Evolutionary conservation across 2,797 vertebrate species (phyloP).

Genomic region (Rhincodon typus): DNA sequence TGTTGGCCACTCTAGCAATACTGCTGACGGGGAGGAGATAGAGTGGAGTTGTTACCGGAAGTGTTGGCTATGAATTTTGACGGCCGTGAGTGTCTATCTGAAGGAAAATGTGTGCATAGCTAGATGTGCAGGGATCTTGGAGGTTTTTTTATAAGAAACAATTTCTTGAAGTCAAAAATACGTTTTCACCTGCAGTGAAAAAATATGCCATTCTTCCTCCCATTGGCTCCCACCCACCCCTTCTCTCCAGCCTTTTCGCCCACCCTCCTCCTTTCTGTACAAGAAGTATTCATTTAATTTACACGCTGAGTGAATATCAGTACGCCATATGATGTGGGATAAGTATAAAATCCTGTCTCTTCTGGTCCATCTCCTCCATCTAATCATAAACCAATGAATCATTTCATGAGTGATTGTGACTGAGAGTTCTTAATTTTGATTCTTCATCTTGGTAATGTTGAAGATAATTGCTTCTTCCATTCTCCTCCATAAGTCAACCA

Average conservation of each 20-base stretch:
- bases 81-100: not conserved
- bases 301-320: not conserved
- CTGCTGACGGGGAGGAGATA: not conserved
- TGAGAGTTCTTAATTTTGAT: not conserved
- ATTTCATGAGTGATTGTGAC: not conserved
- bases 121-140: not conserved
- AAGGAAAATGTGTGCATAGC: not conserved
- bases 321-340: not conserved
- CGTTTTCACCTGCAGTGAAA: not conserved
- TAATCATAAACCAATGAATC: not conserved
- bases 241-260: not conserved
- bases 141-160: not conserved
- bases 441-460: not conserved
- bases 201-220: not conserved
- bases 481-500: too few relatives aligned
- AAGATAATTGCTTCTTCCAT: not conserved
- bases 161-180: not conserved
- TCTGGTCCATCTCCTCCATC: not conserved
- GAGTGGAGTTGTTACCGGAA: not conserved
- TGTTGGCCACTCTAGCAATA: too few relatives aligned
- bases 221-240: not conserved
- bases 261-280: not conserved
- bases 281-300: not conserved
- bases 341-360: not conserved
- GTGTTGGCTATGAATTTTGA: not conserved